Percentiles rank a stretch among this genome's conserved stretches.
These are phyloP conservation scores for Drosophila baimaii DNA, from an alignment of 1,140 invertebrate genomes.

Conservation along the genomic window DNA sequence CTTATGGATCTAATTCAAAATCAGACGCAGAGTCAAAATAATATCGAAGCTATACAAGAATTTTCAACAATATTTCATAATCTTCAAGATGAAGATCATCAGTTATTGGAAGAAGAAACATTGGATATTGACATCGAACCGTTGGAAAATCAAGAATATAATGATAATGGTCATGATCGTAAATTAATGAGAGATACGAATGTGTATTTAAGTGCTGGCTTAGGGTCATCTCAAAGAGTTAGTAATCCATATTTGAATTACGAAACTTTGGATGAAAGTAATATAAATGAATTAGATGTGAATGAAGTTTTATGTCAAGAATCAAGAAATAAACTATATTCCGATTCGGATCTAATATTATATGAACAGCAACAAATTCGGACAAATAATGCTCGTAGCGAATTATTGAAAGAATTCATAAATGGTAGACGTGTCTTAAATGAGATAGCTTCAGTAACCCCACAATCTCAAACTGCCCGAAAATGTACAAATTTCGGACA, in stretches of 20 bases:
- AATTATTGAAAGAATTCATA: slow-evolving; percentile 69
- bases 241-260: slow-evolving; percentile 26
- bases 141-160: slow-evolving; percentile 13
- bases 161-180: slow-evolving; percentile 9
- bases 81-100: slow-evolving; percentile 27
- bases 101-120: slow-evolving; percentile 24
- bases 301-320: slow-evolving; percentile 3
- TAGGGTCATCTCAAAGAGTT: slow-evolving; percentile 4
- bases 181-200: not conserved
- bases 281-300: slow-evolving; percentile 7
- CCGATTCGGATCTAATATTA: slow-evolving; percentile 59
- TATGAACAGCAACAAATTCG: slow-evolving; percentile 70
- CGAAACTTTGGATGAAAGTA: slow-evolving; percentile 11
- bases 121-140: slow-evolving; percentile 9
- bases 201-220: slow-evolving; percentile 32
- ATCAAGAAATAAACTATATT: slow-evolving; percentile 44
- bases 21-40: slow-evolving; percentile 25
- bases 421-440: slow-evolving; percentile 63
- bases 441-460: slow-evolving; percentile 31
- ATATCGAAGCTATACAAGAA: slow-evolving; percentile 20
- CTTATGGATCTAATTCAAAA: slow-evolving; percentile 90
- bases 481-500: not conserved
- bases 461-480: slow-evolving; percentile 19
- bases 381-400: slow-evolving; percentile 65
- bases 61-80: not conserved